Evolutionary conservation across 2,113 vertebrate species (phyloP).

Genomic region (Carassius gibelio): DNA sequence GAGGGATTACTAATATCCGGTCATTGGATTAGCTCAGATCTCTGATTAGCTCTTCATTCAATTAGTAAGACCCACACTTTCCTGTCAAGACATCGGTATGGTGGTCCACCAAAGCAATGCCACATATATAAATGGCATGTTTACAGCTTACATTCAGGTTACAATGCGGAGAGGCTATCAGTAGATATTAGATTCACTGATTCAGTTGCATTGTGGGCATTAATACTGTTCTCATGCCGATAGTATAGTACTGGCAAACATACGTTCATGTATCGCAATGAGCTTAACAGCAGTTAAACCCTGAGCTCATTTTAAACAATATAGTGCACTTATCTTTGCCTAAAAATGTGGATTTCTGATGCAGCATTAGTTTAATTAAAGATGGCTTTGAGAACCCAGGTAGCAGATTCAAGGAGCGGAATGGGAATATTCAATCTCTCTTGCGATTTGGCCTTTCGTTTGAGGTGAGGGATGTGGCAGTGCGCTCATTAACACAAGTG

Average conservation of each 20-base stretch:
- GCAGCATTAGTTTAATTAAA: constrained; percentile 15
- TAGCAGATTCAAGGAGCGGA: background rate
- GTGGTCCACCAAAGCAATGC: constrained; percentile 38
- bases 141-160: background rate
- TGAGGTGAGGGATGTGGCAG: constrained; percentile 19
- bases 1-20: constrained; percentile 53
- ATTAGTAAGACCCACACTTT: constrained; percentile 50
- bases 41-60: constrained; percentile 51
- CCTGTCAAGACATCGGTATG: constrained; percentile 21
- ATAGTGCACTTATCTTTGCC: background rate
- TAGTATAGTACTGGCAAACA: background rate
- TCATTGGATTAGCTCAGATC: constrained; percentile 61
- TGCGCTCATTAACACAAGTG: constrained; percentile 33
- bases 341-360: background rate
- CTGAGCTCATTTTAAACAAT: background rate
- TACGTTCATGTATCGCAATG: background rate
- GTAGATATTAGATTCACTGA: background rate
- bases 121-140: constrained; percentile 24
- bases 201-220: constrained; percentile 15
- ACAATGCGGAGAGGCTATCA: constrained; percentile 3
- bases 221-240: background rate
- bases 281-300: background rate
- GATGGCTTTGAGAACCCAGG: background rate
- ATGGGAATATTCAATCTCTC: constrained; percentile 10
- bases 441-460: background rate